phyloP scores from a whole-genome alignment of 2,888 invertebrate species.

The Orthosia gracilis region DNA sequence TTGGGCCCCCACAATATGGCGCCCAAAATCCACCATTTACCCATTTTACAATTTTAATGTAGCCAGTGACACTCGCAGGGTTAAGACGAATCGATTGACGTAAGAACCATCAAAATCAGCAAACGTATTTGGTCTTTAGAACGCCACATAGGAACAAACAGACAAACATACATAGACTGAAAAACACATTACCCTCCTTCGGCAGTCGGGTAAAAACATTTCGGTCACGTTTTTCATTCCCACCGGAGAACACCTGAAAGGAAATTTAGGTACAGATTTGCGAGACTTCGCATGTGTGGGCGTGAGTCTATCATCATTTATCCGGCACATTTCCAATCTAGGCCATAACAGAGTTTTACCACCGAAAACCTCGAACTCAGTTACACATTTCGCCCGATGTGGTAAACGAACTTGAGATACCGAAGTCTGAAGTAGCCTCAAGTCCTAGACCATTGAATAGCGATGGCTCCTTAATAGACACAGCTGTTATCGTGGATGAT shows the following conservation, averaged over 20 bases:
- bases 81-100: too few species aligned
- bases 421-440: conserved; percentile 5
- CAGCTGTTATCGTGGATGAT: conserved; percentile 15
- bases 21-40: too few species aligned
- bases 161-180: too few species aligned
- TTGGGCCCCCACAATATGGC: too few species aligned
- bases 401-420: conserved; percentile 11
- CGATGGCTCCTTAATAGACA: neutral
- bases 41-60: too few species aligned
- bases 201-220: too few species aligned
- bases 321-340: conserved; percentile 32
- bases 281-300: conserved; percentile 19
- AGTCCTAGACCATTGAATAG: conserved; percentile 13
- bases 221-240: conserved; percentile 43
- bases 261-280: conserved; percentile 33
- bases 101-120: too few species aligned
- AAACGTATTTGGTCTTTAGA: too few species aligned
- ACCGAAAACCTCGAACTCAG: conserved; percentile 13
- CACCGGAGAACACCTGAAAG: conserved; percentile 3
- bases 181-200: too few species aligned
- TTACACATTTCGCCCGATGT: conserved; percentile 3
- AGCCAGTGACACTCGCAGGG: too few species aligned
- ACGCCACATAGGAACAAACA: too few species aligned
- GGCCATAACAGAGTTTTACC: conserved; percentile 12
- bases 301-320: conserved; percentile 33